A percentile compares a stretch with the other conserved stretches of the same genome.
Conservation (phyloP, 2,888 invertebrate species). For the Drosophila suboccidentalis region DNA sequence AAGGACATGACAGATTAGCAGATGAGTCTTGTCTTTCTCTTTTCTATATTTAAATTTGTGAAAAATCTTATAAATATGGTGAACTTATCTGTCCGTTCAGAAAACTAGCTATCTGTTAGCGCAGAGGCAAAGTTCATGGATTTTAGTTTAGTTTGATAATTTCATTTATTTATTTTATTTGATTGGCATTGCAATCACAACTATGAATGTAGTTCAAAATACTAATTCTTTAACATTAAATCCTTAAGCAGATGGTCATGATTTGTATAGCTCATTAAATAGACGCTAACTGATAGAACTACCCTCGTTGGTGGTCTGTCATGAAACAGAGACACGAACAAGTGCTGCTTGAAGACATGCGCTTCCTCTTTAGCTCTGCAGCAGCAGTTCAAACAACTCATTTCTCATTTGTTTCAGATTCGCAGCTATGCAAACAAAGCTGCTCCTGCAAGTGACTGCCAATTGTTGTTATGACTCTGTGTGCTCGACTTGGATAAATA, state of each 20-base stretch:
- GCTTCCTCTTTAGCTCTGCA: conserved; percentile 70
- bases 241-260: not conserved
- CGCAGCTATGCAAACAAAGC: conserved; percentile 75
- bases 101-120: no score
- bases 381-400: conserved; percentile 46
- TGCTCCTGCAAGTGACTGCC: conserved; percentile 62
- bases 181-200: no score
- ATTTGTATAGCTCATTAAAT: not conserved
- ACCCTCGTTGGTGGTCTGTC: conserved; percentile 33
- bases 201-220: no score
- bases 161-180: no score
- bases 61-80: not conserved
- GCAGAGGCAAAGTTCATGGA: not conserved
- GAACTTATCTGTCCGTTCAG: not conserved
- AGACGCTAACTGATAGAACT: not conserved
- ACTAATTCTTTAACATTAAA: no score
- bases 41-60: conserved; percentile 7
- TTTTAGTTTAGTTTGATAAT: not conserved
- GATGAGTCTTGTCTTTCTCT: conserved; percentile 1
- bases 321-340: conserved; percentile 34
- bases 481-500: conserved; percentile 44
- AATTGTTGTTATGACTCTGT: conserved; percentile 55
- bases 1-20: conserved; percentile 8
- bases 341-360: conserved; percentile 75
- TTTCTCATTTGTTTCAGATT: conserved; percentile 40